Evolutionary conservation across 2,797 vertebrate species (phyloP).

Genomic region (Intellagama lesueurii): DNA sequence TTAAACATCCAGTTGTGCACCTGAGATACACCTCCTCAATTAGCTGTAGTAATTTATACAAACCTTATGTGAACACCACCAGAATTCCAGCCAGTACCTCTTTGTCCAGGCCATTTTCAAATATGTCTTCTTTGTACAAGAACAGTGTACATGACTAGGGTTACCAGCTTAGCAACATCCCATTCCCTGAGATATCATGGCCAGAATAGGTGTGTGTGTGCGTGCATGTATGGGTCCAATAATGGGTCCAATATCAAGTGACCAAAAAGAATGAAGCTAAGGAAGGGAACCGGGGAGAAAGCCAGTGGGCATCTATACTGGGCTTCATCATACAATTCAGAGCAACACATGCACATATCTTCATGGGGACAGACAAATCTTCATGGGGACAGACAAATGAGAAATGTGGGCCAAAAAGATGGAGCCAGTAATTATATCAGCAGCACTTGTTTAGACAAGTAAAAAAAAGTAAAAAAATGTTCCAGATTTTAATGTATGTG

Average conservation of each 20-base stretch:
- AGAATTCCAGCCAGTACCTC: too few relatives aligned
- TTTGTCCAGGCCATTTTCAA: neutral
- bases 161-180: too few relatives aligned
- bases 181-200: too few relatives aligned
- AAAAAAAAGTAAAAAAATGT: neutral
- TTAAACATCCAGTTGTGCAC: too few relatives aligned
- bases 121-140: neutral
- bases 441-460: neutral
- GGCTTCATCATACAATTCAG: too few relatives aligned
- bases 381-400: neutral
- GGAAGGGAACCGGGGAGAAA: neutral
- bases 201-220: too few relatives aligned
- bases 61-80: too few relatives aligned
- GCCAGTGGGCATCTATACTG: neutral
- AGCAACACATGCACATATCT: too few relatives aligned
- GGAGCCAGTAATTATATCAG: neutral
- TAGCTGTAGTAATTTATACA: too few relatives aligned
- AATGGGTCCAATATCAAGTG: too few relatives aligned
- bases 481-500: neutral
- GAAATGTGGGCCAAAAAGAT: neutral
- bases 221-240: too few relatives aligned
- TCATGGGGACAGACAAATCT: neutral
- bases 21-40: too few relatives aligned
- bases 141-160: neutral
- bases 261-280: neutral